A percentile compares a stretch with the other conserved stretches of the same genome.
Evolutionary conservation across 2,113 vertebrate species (phyloP).

Genomic region (Gasterosteus aculeatus): DNA sequence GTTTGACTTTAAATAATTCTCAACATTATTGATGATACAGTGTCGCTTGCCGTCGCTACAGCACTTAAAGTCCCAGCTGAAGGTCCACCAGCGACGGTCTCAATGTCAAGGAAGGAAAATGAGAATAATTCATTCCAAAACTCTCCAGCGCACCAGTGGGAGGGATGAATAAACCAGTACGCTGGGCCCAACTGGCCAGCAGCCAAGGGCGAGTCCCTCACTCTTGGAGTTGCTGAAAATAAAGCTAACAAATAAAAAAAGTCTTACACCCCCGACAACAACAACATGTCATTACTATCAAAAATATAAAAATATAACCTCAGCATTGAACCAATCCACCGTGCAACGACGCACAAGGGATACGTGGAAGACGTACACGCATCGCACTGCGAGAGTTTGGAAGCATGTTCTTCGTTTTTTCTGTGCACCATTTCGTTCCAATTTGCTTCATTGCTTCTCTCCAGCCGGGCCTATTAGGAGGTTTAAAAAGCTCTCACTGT

Average conservation of each 20-base stretch:
- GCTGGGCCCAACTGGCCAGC: constrained; percentile 25
- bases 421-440: not conserved
- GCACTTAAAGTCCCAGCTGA: constrained; percentile 45
- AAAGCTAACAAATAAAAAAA: constrained; percentile 1
- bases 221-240: not conserved
- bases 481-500: not conserved
- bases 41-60: constrained; percentile 12
- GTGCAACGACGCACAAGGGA: too few relatives aligned
- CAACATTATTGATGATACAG: constrained; percentile 49
- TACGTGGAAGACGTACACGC: not conserved
- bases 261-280: not conserved
- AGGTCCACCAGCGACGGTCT: constrained; percentile 46
- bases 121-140: constrained; percentile 62
- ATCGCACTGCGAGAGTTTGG: not conserved
- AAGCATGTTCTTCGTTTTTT: not conserved
- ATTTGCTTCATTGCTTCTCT: not conserved
- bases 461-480: not conserved
- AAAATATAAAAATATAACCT: not conserved
- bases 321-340: too few relatives aligned
- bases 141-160: constrained; percentile 38
- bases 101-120: constrained; percentile 66
- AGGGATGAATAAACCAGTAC: constrained; percentile 55
- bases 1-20: constrained; percentile 57
- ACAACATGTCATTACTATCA: not conserved
- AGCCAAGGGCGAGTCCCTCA: constrained; percentile 48